Evolutionary conservation across 2,888 invertebrate genomes (phyloP), one percentile per base, ranked within the genome.

Genomic region (Agrochola macilenta): DNA sequence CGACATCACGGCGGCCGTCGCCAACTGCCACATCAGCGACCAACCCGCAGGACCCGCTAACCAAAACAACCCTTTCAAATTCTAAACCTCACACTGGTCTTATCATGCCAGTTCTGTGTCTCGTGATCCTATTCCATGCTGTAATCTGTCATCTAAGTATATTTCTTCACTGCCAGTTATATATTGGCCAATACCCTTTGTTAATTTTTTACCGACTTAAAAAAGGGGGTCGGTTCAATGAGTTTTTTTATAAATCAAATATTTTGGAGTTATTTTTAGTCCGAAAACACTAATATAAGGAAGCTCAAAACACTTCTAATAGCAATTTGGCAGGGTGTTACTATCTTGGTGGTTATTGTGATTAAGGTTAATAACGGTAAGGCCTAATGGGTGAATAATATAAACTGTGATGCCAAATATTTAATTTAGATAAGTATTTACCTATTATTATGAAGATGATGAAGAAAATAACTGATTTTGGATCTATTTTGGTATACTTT

Each of bases 401-500:
- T 30, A 72, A 57, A 64, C 12, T 70, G 64, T 78, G 64, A 78
- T 81, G 76, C 79, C 82, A 79, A 87, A 72, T 69, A 79, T 74
- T 78, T 82, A 60, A 70, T 69, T 78, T 64, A 69, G 39, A 63
- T 77, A 61, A 74, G 35, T 61, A 66, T 35, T 65, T 78, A 81
- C 30, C n/a, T 26, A 77, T 69, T 69, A 58, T 65, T 57, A 35
- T 26, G 49, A 70, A 63, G 69, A 39, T 17, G 1, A 49, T 23
- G 0, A 54, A 66, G 11, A 60, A 75, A 74, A 57, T 17, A 65
- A 68, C 60, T 68, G 76, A 46, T 77, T 83, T 84, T 83, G 57
- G 65, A 85, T 72, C 39, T 63, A 85, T 77, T 72, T 83, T 81
- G 23, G 64, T 60, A 61, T 72, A 78, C 72, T 78, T 85, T 83